A percentile compares a stretch with the other conserved stretches of the same genome.
Conservation (phyloP, 2,888 invertebrate genomes). For the Melitaea athalia region DNA sequence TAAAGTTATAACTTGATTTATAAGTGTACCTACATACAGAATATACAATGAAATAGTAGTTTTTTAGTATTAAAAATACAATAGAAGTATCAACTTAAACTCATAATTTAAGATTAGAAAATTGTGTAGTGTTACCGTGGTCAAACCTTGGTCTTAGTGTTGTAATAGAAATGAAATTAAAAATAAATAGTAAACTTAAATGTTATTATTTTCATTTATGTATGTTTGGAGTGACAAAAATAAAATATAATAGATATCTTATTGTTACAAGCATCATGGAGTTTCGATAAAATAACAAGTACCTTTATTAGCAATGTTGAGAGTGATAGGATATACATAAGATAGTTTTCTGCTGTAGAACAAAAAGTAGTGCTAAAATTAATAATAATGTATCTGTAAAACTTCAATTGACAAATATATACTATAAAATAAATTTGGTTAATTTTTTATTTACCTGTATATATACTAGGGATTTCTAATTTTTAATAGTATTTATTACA, state of each 20-base stretch:
- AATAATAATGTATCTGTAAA: slow-evolving; percentile 66
- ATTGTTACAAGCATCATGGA: slow-evolving; percentile 5
- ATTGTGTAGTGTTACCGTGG: slow-evolving; percentile 31
- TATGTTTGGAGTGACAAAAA: slow-evolving; percentile 34
- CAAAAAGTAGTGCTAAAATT: slow-evolving; percentile 66
- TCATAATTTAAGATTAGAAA: slow-evolving; percentile 35
- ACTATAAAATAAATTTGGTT: slow-evolving; percentile 44
- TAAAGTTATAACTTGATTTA: slow-evolving; percentile 37
- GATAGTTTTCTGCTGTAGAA: slow-evolving; percentile 66
- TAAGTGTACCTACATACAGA: slow-evolving; percentile 26
- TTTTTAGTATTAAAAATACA: slow-evolving; percentile 32
- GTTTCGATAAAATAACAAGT: slow-evolving; percentile 24
- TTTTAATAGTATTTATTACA: too few species aligned
- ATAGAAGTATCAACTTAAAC: slow-evolving; percentile 25
- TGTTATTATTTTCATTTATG: slow-evolving; percentile 34
- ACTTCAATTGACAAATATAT: slow-evolving; percentile 70
- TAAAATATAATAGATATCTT: slow-evolving; percentile 20
- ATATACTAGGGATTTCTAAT: not conserved
- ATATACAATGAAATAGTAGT: slow-evolving; percentile 35
- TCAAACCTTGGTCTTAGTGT: slow-evolving; percentile 33
- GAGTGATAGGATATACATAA: slow-evolving; percentile 46
- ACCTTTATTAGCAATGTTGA: slow-evolving; percentile 46
- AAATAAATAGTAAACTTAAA: slow-evolving; percentile 39
- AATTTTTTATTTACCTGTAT: slow-evolving; percentile 18
- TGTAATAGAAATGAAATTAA: slow-evolving; percentile 22